These are phyloP conservation scores for Apus apus DNA, from an alignment of 2,113 vertebrate species.

Conservation along the genomic window DNA sequence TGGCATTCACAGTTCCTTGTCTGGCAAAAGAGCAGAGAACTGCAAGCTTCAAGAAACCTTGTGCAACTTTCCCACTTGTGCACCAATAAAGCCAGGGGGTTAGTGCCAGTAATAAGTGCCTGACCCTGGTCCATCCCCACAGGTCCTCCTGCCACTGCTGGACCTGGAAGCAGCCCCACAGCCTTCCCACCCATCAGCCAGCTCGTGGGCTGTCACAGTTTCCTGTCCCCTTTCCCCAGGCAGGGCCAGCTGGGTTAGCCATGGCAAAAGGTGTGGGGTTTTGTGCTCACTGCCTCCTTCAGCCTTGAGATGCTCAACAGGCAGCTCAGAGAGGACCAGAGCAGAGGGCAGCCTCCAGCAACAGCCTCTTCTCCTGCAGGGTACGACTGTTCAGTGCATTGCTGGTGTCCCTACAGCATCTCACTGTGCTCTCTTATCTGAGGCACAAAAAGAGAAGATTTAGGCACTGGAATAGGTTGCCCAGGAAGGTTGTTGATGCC, in stretches of 20 bases:
- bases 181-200: not conserved
- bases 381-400: rapidly evolving
- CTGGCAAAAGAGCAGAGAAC: not conserved
- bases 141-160: rapidly evolving
- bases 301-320: not conserved
- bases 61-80: not conserved
- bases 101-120: not conserved
- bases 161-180: not conserved
- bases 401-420: not conserved
- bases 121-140: no score
- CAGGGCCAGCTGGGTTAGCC: not conserved
- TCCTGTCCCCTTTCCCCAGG: not conserved
- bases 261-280: not conserved
- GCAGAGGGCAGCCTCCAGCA: not conserved
- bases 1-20: not conserved
- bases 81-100: rapidly evolving
- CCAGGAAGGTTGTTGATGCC: no score
- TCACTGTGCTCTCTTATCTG: not conserved
- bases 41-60: not conserved
- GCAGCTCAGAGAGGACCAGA: not conserved
- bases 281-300: not conserved
- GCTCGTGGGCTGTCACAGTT: not conserved
- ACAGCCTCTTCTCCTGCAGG: not conserved
- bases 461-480: no score
- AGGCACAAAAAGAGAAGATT: not conserved